phyloP scores from a whole-genome alignment of 1,140 invertebrate genomes.

The Hestina assimilis region DNA sequence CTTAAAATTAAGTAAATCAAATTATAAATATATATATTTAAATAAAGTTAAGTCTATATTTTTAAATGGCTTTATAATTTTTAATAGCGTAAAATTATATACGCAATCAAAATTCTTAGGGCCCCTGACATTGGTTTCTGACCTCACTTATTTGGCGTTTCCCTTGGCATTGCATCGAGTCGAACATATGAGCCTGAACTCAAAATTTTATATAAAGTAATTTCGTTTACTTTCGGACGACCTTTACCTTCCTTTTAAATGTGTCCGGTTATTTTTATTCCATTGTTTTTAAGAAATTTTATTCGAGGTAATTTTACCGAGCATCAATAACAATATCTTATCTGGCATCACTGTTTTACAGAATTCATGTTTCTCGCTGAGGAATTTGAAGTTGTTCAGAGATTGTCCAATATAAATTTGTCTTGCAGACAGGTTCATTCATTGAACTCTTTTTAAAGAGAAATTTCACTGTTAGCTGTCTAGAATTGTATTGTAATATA shows the following conservation, averaged over 20 bases:
- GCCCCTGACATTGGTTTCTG: conserved; percentile 71
- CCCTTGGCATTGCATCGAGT: conserved; percentile 64
- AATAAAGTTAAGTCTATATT: neutral
- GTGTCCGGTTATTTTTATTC: conserved; percentile 31
- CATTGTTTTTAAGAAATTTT: conserved; percentile 29
- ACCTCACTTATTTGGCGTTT: conserved; percentile 68
- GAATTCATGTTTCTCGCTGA: conserved; percentile 18
- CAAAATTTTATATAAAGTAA: conserved; percentile 55
- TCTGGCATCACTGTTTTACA: conserved; percentile 5
- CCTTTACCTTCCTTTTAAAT: conserved; percentile 51
- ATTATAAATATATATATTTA: neutral
- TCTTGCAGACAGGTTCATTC: conserved; percentile 1
- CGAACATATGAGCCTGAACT: conserved; percentile 32
- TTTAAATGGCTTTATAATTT: neutral
- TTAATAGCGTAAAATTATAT: neutral
- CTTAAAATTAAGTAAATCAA: too few species aligned
- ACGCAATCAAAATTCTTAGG: conserved; percentile 37
- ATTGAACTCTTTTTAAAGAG: neutral
- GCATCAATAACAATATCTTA: conserved; percentile 28
- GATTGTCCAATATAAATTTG: conserved; percentile 5
- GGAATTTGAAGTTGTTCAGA: conserved; percentile 7
- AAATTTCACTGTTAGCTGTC: too few species aligned
- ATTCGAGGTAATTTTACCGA: conserved; percentile 16
- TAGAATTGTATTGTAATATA: too few species aligned
- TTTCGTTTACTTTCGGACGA: conserved; percentile 36